phyloP scores from a whole-genome alignment of 2,113 vertebrate genomes.

The Daphoenositta chrysoptera region DNA sequence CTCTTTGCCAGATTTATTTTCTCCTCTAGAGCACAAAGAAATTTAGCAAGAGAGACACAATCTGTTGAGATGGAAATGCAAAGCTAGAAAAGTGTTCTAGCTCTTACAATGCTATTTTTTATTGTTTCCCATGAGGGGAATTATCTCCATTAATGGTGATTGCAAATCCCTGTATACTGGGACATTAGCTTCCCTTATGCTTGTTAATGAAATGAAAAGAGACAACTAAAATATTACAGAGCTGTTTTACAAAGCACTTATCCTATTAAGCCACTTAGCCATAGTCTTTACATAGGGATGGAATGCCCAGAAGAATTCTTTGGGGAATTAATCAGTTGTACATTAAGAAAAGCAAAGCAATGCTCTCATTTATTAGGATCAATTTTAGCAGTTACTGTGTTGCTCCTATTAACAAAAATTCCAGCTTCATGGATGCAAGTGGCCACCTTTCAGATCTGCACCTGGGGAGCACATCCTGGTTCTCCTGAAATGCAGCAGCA shows the following conservation, averaged over 20 bases:
- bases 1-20: neutral
- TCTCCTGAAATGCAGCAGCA: neutral
- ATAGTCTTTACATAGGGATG: neutral
- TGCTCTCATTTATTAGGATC: neutral
- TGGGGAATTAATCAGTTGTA: neutral
- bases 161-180: neutral
- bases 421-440: neutral
- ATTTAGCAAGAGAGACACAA: neutral
- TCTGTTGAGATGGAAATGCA: neutral
- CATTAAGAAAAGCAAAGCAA: neutral
- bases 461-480: neutral
- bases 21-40: neutral
- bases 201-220: slow-evolving; percentile 36
- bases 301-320: neutral
- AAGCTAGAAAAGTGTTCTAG: neutral
- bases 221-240: slow-evolving; percentile 17
- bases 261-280: slow-evolving; percentile 4
- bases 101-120: neutral
- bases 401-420: neutral
- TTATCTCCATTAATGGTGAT: neutral
- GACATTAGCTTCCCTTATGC: neutral
- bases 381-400: neutral
- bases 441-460: neutral
- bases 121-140: neutral
- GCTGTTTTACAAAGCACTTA: slow-evolving; percentile 5